Evolutionary conservation across 2,888 invertebrate genomes (phyloP).

Genomic region (Eupeodes latifasciatus): DNA sequence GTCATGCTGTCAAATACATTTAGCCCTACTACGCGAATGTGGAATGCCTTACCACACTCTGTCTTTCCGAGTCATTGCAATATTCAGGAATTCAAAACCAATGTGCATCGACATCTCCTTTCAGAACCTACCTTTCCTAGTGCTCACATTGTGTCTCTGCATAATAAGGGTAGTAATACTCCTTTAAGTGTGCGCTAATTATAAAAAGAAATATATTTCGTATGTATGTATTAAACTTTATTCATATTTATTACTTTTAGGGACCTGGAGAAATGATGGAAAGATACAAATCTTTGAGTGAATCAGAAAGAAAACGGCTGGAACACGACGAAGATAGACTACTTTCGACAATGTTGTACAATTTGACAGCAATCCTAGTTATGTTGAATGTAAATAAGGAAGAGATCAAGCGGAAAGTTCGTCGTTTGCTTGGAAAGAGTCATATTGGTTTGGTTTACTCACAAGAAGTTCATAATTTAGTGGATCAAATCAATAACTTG

Average conservation of each 20-base stretch:
- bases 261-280: slow-evolving; percentile 99
- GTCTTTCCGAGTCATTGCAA: no score
- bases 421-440: slow-evolving; percentile 97
- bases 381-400: slow-evolving; percentile 94
- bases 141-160: no score
- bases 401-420: slow-evolving; percentile 93
- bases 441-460: slow-evolving; percentile 99
- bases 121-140: no score
- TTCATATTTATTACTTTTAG: slow-evolving; percentile 79
- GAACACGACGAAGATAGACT: slow-evolving; percentile 99
- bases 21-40: no score
- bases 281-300: slow-evolving; percentile 95
- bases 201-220: no score
- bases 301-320: slow-evolving; percentile 95
- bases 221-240: no score
- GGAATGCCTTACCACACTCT: no score
- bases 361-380: slow-evolving; percentile 97
- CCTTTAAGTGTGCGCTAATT: no score
- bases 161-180: no score
- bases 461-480: slow-evolving; percentile 97
- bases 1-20: no score
- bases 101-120: no score
- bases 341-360: slow-evolving; percentile 97
- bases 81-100: no score
- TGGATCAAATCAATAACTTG: slow-evolving; percentile 97